Base-by-base conservation (phyloP, 2,888 invertebrate species). In the Leptinotarsa juncta region DNA sequence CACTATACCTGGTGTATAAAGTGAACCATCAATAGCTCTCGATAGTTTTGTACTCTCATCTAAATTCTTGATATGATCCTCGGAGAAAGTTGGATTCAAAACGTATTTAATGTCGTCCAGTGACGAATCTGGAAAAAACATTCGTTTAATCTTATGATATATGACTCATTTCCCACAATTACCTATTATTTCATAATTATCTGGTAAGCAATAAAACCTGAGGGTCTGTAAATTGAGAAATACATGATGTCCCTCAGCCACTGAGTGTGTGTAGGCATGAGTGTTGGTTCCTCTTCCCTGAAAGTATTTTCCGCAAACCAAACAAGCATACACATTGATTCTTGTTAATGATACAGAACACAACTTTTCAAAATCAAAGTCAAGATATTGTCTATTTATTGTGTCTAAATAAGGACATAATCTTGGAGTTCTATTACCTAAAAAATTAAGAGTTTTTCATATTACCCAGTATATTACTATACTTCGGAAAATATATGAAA, bases 281-380 rank as follows among this genome's bases (percentile, higher is more conserved):
- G 99, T 99, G 85, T 97, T 98, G 10, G 96, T 96, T 0, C 99
- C 99, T 85, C 99, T 92, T 1, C 99, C 97, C 93, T 95, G 90
- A 85, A 99, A 99, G 87, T 99, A 99, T 89, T 99, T 99, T 23
- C 99, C 99, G 88, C 99, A 99, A 1, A 99, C 97, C 75, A 99
- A 91, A 86, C 99, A 99, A 10, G 99, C 99, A 87, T 99, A 99
- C 50, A 99, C 99, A 90, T 99, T 99, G 82, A 99, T 97, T 84
- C 99, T 93, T 0, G 99, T 99, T 77, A 99, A 88, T 0, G 99
- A 99, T 53, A 99, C 95, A 0, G 99, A 99, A 87, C 99, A 99
- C 32, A 99, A 89, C 87, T 99, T 99, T 88, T 99, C 99, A 89
- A 99, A 99, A 89, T 99, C 99, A 89, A 99, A 99, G 89, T 99